Base-by-base conservation (phyloP, 2,113 vertebrate species). In the Phrynosoma blainvillii region DNA sequence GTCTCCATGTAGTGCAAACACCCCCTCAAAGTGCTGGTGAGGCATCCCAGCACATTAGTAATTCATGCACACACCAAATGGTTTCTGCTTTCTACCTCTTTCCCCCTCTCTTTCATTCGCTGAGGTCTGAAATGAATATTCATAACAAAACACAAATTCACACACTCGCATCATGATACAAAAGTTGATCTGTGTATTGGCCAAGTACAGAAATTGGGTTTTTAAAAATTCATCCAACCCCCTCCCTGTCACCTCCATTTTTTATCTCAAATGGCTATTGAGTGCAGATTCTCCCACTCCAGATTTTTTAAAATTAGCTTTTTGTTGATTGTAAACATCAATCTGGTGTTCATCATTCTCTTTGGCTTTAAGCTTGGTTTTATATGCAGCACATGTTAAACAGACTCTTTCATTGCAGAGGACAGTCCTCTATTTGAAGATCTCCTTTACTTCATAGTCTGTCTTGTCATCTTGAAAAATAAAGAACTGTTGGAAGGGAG, bases 1-100 rank as follows among this genome's bases (percentile, higher is more conserved):
- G n/a, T 85, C 90, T 93, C 94, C 87, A 84, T 82, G 25, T 81
- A 76, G 30, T 56, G 68, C 81, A 85, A 89, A 79, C 0, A 78
- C 90, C 89, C 94, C 92, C 89, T 82, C 5, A 0, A 83, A 88
- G 89, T 92, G 83, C 81, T 81, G 25, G 87, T 30, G 5, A 82
- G 47, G 83, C 84, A 84, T 20, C 68, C 1, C 71, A 23, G 71
- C 3, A 0, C 91, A 89, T 96, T 90, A 94, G 92, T 89, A 95
- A 94, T 87, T 93, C 25, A 85, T 27, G 9, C 93, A 79, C 94
- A 91, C 79, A 16, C 0, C 40, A 79, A 23, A 71, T 59, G 66
- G 90, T 79, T 62, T 21, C 30, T 18, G 8, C 13, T 21, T 25
- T 20, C n/a, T 56, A 78, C 79, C 71, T 80, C 32, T 16, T 16